Evolutionary conservation across 2,888 invertebrate genomes (phyloP).

Genomic region (Seladonia tumulorum): DNA sequence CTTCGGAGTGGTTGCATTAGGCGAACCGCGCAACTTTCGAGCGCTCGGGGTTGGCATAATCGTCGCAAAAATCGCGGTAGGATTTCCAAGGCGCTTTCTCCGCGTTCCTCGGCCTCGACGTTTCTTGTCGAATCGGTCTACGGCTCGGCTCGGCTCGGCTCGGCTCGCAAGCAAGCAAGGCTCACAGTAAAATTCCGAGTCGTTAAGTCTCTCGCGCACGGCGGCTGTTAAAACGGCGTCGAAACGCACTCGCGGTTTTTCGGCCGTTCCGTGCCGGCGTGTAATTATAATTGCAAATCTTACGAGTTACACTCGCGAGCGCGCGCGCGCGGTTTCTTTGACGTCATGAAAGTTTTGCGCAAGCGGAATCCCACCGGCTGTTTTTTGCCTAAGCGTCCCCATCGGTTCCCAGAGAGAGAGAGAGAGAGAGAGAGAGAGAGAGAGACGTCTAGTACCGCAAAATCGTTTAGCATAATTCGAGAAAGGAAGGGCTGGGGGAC

Average conservation of each 20-base stretch:
- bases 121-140: not conserved
- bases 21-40: not conserved
- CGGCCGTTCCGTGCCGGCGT: constrained; percentile 4
- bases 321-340: constrained; percentile 36
- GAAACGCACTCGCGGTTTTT: constrained; percentile 26
- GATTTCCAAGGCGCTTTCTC: not conserved
- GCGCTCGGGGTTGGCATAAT: not conserved
- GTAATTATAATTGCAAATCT: constrained; percentile 56
- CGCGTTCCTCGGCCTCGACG: not conserved
- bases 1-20: not conserved
- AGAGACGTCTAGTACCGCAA: constrained; percentile 55
- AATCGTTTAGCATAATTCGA: constrained; percentile 80
- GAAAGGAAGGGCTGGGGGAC: constrained; percentile 33
- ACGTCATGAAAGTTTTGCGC: constrained; percentile 38
- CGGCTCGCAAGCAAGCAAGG: not conserved
- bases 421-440: not conserved
- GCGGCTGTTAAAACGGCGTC: constrained; percentile 8
- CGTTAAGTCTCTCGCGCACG: not conserved
- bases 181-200: not conserved
- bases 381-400: constrained; percentile 39
- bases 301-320: not conserved
- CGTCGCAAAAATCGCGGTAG: not conserved
- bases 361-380: constrained; percentile 25
- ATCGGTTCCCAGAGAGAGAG: constrained; percentile 14
- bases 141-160: constrained; percentile 1